Base-by-base conservation (phyloP, 1,140 invertebrate genomes). In the Penaeus indicus region DNA sequence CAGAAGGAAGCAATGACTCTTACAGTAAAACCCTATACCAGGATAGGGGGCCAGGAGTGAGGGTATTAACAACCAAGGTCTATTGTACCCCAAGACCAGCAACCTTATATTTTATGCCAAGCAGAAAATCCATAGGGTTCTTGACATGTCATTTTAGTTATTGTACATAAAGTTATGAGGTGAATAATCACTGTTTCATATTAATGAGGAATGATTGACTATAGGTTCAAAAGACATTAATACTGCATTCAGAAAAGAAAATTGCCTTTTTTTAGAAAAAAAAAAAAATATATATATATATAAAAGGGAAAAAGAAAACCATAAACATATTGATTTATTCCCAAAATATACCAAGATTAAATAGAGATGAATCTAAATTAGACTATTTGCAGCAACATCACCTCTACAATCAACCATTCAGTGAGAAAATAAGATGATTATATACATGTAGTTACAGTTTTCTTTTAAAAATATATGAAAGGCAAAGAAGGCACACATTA, bases 21-120 rank as follows among this genome's bases (percentile, higher is more conserved):
- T 27, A 64, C 64, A 84, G 42, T 16, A 84, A 38, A n/a, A 25
- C 63, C 82, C 82, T 84, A 84, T 84, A 67, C 82, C 47, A n/a
- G 47, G 82, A 84, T 84, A 84, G 82, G 82, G 82, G 82, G 82
- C 82, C 82, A 84, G 82, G 82, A 84, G 82, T 61, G 60, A 38
- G 63, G 38, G 63, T 54, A 19, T n/a, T 42, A 84, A 42, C 27
- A 69, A 69, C 21, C 63, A 27, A 32, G 42, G 72, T 69, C 27
- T 54, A 47, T 16, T 47, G 22, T 25, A 69, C 47, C 62, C 8
- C 64, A 64, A 84, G 38, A 67, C 62, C 38, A 69, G 62, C 19
- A 69, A 69, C 63, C 25, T n/a, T 84, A 69, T 38, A 69, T 69
- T 69, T 84, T 11, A 27, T 54, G 63, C 63, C 63, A 21, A 22